Evolutionary conservation across 1,140 invertebrate species (phyloP), one percentile per base, ranked within the genome.

Genomic region (Neodiprion pinetum): DNA sequence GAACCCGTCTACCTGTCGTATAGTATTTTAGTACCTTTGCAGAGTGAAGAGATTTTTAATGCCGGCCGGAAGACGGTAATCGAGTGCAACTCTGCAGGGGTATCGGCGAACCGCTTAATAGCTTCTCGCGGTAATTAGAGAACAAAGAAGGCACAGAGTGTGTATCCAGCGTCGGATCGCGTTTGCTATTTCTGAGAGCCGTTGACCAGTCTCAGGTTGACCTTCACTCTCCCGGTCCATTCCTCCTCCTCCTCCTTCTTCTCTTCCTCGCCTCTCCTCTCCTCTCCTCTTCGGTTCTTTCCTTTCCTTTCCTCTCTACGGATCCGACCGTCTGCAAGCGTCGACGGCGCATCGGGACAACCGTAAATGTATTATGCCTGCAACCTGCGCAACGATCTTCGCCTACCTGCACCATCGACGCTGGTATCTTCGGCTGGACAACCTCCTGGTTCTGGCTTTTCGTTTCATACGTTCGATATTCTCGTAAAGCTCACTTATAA

Each of bases 161-260:
- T 40, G 28, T 40, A 40, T 76, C 68, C 28, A 1, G 28, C 28
- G 28, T 40, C 28, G 28, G 2, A 40, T 61, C 11, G 53, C 53
- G 53, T 12, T 61, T 61, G 75, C 80, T 81, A 82, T 80, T 80
- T 82, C 75, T 79, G 76, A 78, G 80, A 77, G 67, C 72, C 74
- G 75, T 78, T 75, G 72, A 77, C 77, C 74, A 72, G 77, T 77
- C 73, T 77, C 73, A 72, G 72, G 67, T 67, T 75, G 80, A 81
- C 80, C 80, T 82, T 82, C 80, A 75, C 76, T 73, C 61, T 74
- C 69, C 67, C 76, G 69, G 10, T 47, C 67, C 21, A 69, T 17
- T 14, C 61, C 61, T 65, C 7, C 17, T 17, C 12, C 7, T 7
- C 40, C 17, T 69, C 23, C 12, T 7, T 14, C 66, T n/a, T 49